phyloP scores from a whole-genome alignment of 2,113 vertebrate genomes.

The Mesitornis unicolor region DNA sequence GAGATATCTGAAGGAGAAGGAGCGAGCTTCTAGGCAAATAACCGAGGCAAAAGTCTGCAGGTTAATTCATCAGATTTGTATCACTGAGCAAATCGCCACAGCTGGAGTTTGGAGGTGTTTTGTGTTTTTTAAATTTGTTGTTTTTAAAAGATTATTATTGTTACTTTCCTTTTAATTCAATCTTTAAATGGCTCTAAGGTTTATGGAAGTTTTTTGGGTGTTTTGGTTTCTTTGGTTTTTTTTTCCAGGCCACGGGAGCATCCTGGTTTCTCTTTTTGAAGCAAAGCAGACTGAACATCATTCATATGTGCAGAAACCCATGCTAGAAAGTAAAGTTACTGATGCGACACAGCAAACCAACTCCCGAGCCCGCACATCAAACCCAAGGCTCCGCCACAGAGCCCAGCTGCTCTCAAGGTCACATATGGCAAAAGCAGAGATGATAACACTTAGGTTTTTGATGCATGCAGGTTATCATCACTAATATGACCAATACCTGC shows the following conservation, averaged over 20 bases:
- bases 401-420: background rate
- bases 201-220: background rate
- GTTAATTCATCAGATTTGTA: background rate
- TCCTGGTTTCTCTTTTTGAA: background rate
- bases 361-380: background rate
- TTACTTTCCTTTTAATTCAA: background rate
- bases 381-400: background rate
- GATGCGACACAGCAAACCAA: background rate
- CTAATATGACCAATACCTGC: constrained; percentile 23
- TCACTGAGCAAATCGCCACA: background rate
- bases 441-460: background rate
- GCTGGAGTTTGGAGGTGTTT: background rate
- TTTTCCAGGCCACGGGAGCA: background rate
- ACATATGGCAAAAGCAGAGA: background rate
- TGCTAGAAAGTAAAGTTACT: background rate
- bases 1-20: background rate
- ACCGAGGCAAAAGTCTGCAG: background rate
- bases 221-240: no score
- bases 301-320: background rate
- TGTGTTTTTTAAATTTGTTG: background rate
- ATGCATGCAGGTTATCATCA: background rate
- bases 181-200: background rate
- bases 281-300: background rate
- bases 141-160: no score
- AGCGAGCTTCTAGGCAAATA: background rate